Evolutionary conservation across 2,113 vertebrate species (phyloP), one percentile per base, ranked within the genome.

Genomic region (Stercorarius parasiticus): DNA sequence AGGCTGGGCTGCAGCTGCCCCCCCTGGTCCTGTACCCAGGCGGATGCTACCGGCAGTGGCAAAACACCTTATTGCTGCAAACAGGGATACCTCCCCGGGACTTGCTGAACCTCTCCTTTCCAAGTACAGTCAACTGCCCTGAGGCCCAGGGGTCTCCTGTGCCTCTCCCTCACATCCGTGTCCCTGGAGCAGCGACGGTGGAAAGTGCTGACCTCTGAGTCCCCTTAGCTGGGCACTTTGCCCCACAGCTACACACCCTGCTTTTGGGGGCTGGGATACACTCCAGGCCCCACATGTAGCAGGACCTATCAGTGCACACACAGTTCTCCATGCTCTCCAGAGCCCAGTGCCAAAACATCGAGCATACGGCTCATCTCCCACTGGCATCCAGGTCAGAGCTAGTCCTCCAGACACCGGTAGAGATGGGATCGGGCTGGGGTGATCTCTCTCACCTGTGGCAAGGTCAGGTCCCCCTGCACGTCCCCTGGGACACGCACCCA

Each of bases 321-420:
- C 7, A n/a, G 64, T 6, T 77, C 59, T 52, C 61, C 23, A 49
- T 34, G 50, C 3, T 23, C 61, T 5, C 5, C 71, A n/a, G 65
- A 71, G 25, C 9, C 20, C 40, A 21, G 32, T 5, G 27, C 9
- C 1, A 0, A 47, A 70, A 15, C 15, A 38, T 14, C 0, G 0
- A 91, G 47, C 42, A 43, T 11, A n/a, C 0, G 0, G 29, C 15
- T 86, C 43, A 52, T 36, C 38, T 77, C 22, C 61, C 71, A 19
- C 10, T 18, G 47, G 21, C 38, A 27, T 65, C 27, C 50, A 27
- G 26, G 61, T 49, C 43, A 89, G 16, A 81, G 32, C n/a, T 74
- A 43, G 27, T 76, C 55, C 50, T 74, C 20, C 90, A 80, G 80
- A 40, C 30, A 45, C 43, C 15, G 36, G 49, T 12, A 64, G 50